Evolutionary conservation across 2,113 vertebrate genomes (phyloP), one percentile per base, ranked within the genome.

Genomic region (Rousettus leschenaultii): DNA sequence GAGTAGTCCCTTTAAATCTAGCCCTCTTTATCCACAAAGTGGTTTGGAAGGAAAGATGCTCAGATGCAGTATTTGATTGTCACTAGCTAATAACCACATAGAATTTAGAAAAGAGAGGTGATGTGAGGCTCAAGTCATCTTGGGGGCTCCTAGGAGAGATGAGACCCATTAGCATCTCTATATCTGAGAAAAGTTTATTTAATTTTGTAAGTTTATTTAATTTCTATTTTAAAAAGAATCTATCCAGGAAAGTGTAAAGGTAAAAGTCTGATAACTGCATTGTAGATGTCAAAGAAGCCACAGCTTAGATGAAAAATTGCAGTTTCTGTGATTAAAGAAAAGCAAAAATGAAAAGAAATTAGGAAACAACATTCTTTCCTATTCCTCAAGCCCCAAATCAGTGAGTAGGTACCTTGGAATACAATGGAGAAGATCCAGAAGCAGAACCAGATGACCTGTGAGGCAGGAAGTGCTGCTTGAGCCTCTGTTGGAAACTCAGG

Each of bases 21-120:
- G 43, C 48, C 11, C 9, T 38, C 45, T 86, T 71, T 66, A 22
- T 73, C 45, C 65, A 40, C 48, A 73, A 66, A 57, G 38, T 94
- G 75, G 48, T 91, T 92, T 53, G 51, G 88, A 91, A 74, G 35
- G 26, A 68, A 78, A 86, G 86, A 82, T 92, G 91, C 80, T 92
- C 51, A 85, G 57, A n/a, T 77, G 30, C 18, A 68, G 28, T 86
- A 38, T 89, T 89, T 84, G 70, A 6, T 48, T 75, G 24, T 57
- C 22, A 61, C 22, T 79, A 21, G n/a, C 86, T 68, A 92, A 35
- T 68, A 92, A 35, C 80, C 48, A 48, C 28, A 22, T 3, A 74
- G 61, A 75, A n/a, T 38, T 43, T 94, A 63, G 43, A 48, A 51
- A 65, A 43, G 30, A 73, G 87, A 73, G 33, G 75, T 71, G 18